A percentile compares a stretch with the other conserved stretches of the same genome.
These are phyloP conservation scores for Pristionchus fissidentatus DNA, from an alignment of 2,888 invertebrate species.

Conservation along the genomic window DNA sequence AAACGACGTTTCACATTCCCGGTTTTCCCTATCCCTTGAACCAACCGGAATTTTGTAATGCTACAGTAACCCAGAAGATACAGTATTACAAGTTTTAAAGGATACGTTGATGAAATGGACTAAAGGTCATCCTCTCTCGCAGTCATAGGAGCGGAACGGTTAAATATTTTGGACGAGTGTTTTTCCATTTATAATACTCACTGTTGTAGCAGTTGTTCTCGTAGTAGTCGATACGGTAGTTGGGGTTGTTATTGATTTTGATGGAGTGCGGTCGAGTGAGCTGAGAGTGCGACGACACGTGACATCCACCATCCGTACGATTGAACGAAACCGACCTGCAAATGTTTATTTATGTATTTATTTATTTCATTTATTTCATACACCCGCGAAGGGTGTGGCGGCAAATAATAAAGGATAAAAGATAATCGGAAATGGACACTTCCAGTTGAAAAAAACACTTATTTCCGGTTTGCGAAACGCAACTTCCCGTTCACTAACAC, in stretches of 20 bases:
- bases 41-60: no score
- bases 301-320: conserved; percentile 74
- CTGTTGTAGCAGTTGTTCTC: conserved; percentile 75
- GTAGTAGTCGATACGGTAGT: conserved; percentile 75
- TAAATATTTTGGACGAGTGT: no score
- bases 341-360: conserved; percentile 53
- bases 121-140: background rate
- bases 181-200: no score
- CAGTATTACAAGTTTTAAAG: no score
- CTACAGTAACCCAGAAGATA: no score
- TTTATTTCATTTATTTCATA: background rate
- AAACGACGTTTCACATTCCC: conserved; percentile 4
- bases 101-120: background rate
- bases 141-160: background rate
- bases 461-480: no score
- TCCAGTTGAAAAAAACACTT: background rate
- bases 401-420: background rate
- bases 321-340: conserved; percentile 75
- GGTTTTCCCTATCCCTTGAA: background rate
- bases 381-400: no score
- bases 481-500: no score
- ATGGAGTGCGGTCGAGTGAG: conserved; percentile 73
- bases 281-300: conserved; percentile 73
- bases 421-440: background rate
- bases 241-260: conserved; percentile 75